Base-by-base conservation (phyloP, 2,888 invertebrate genomes). In the Agonopterix subpropinquella region DNA sequence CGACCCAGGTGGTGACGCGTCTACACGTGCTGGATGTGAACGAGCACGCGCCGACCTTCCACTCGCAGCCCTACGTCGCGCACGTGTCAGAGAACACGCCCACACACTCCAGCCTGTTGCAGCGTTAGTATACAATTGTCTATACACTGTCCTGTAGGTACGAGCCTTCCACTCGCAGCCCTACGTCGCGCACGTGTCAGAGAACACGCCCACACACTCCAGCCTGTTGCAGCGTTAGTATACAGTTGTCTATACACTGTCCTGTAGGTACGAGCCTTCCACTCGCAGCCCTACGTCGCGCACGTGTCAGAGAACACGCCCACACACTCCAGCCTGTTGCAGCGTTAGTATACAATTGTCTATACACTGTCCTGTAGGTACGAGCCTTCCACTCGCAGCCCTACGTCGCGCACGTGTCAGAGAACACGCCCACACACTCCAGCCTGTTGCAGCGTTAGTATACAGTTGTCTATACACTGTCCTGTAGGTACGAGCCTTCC, bases 21-120 rank as follows among this genome's bases (percentile, higher is more conserved):
- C 87, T 98, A 49, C 93, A 94, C 80, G 94, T 98, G 51, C 90
- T 95, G 55, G 98, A 98, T 77, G 94, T 95, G 58, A 98, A 98
- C 79, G 97, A 98, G 78, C 95, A 97, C 78, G 91, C 92, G 47
- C 98, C 98, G 0, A 89, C 90, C 58, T 97, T 98, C 78, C 96
- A 97, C 77, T 95, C 94, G 66, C 92, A 91, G 68, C 93, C 94
- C 1, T 98, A 97, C 81, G 90, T 91, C 50, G 86, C 95, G 18
- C 90, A 90, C 56, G 84, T 97, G 10, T 95, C 95, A 0, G 98
- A 98, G 80, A 96, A 96, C 80, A 90, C 94, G 41, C 92, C 93
- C 53, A 94, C 94, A 68, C 94, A 95, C 43, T 91, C 94, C 28
- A 91, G 92, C 28, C 90, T 96, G 52, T 74, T 96, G 46, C 95